Percentiles rank a stretch among this genome's conserved stretches.
Evolutionary conservation across 2,888 invertebrate species (phyloP).

Genomic region (Hirtodrosophila alboralis): DNA sequence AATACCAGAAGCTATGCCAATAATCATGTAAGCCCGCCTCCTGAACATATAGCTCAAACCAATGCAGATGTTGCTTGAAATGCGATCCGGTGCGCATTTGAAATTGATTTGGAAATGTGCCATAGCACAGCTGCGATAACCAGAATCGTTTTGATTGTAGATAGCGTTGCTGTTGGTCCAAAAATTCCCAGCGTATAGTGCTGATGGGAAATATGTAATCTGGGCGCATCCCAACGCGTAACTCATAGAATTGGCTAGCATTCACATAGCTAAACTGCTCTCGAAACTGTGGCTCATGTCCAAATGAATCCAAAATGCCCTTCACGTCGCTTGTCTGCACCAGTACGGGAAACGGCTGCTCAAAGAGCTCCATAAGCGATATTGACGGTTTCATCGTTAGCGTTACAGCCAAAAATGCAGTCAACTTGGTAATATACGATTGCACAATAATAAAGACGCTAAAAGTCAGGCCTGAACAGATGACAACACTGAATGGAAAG

Average conservation of each 20-base stretch:
- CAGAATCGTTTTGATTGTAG: constrained; percentile 59
- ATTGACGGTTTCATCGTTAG: not conserved
- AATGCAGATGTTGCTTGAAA: constrained; percentile 54
- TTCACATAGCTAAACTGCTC: constrained; percentile 23
- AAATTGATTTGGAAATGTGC: constrained; percentile 62
- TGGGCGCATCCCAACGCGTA: constrained; percentile 41
- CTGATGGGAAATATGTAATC: constrained; percentile 65
- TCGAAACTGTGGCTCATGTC: constrained; percentile 37
- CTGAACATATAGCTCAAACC: constrained; percentile 37
- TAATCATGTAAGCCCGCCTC: constrained; percentile 47
- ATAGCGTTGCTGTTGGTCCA: constrained; percentile 59
- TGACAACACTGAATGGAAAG: constrained; percentile 4
- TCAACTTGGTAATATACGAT: constrained; percentile 53
- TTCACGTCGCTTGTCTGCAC: constrained; percentile 37
- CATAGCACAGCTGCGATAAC: constrained; percentile 63
- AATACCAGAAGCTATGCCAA: constrained; percentile 44
- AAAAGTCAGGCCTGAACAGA: constrained; percentile 18
- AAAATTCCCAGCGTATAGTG: constrained; percentile 56
- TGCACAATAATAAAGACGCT: constrained; percentile 38
- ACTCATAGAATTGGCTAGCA: constrained; percentile 19
- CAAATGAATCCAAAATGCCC: constrained; percentile 46
- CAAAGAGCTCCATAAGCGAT: constrained; percentile 35
- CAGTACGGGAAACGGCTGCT: constrained; percentile 41
- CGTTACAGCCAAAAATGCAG: constrained; percentile 46
- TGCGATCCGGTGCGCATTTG: constrained; percentile 70